These are phyloP conservation scores for Carcharodon carcharias DNA, from an alignment of 2,797 vertebrate genomes.

Conservation along the genomic window DNA sequence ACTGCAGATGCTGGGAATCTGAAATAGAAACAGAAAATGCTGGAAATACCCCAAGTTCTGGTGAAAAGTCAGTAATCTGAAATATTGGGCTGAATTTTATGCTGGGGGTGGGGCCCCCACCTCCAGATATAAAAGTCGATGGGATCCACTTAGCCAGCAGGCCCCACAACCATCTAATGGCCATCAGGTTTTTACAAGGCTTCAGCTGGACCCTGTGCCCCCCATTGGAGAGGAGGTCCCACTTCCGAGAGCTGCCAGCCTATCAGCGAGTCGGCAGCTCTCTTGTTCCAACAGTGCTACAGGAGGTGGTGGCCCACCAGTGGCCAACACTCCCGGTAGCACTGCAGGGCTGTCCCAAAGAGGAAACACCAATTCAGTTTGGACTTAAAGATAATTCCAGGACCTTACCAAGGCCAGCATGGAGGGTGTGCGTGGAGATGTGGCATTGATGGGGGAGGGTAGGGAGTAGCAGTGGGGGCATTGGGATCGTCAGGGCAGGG, in stretches of 20 bases:
- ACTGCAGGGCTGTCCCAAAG: too few species aligned
- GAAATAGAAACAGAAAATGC: background rate
- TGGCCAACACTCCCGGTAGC: too few species aligned
- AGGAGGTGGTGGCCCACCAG: too few species aligned
- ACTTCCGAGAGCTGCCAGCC: background rate
- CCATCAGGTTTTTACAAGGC: background rate
- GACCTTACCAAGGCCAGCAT: too few species aligned
- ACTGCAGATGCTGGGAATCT: background rate
- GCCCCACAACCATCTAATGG: background rate
- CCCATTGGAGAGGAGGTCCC: background rate
- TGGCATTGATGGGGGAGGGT: too few species aligned
- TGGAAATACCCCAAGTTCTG: background rate
- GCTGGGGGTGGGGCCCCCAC: too few species aligned
- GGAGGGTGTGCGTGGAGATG: too few species aligned
- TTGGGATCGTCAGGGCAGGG: background rate
- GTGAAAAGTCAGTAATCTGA: background rate
- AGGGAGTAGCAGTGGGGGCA: too few species aligned
- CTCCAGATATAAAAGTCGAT: too few species aligned
- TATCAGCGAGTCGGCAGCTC: background rate
- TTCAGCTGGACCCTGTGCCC: background rate
- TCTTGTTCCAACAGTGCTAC: too few species aligned
- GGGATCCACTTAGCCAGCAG: background rate
- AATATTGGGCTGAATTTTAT: background rate
- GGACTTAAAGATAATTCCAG: too few species aligned
- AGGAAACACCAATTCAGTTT: too few species aligned